Percentiles rank a stretch among this genome's conserved stretches.
These are phyloP conservation scores for Anas platyrhynchos DNA, from an alignment of 2,113 vertebrate genomes.

Conservation along the genomic window DNA sequence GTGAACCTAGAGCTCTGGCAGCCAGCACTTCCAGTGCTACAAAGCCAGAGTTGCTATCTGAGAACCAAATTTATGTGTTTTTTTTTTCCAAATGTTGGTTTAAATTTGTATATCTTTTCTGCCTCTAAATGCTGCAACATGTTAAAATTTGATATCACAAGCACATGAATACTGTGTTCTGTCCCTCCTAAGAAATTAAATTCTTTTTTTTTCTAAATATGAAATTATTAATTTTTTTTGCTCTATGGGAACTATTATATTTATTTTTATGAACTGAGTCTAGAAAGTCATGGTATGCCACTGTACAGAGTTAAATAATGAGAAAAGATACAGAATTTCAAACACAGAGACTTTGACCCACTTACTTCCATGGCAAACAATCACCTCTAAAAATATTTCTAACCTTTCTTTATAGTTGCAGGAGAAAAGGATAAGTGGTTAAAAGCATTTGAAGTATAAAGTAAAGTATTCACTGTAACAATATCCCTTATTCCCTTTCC, in stretches of 20 bases:
- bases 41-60: neutral
- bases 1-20: neutral
- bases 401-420: conserved; percentile 21
- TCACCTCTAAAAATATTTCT: conserved; percentile 33
- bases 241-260: neutral
- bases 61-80: neutral
- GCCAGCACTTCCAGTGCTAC: neutral
- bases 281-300: neutral
- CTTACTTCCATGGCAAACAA: neutral
- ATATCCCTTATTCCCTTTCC: neutral
- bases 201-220: neutral
- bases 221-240: neutral
- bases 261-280: neutral
- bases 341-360: neutral
- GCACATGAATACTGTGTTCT: neutral
- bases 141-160: neutral
- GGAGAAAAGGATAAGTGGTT: conserved; percentile 7
- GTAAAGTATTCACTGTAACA: conserved; percentile 24
- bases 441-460: conserved; percentile 38
- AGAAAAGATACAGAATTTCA: neutral
- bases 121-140: neutral
- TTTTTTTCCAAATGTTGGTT: neutral
- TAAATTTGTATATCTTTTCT: neutral
- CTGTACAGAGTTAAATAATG: neutral
- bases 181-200: neutral